Evolutionary conservation across 2,113 vertebrate genomes (phyloP).

Genomic region (Galeopterus variegatus): DNA sequence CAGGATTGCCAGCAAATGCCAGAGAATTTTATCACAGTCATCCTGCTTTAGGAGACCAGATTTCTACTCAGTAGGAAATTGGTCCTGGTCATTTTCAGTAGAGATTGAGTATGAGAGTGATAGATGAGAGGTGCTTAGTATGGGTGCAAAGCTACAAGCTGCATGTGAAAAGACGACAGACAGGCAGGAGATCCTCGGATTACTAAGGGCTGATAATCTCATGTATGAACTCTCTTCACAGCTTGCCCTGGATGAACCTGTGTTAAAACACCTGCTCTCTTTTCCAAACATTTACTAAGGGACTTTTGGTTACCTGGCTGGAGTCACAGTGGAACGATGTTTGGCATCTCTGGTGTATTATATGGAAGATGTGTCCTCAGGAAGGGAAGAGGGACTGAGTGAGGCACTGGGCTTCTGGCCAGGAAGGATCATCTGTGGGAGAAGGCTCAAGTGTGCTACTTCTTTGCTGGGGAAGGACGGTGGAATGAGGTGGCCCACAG

Average conservation of each 20-base stretch:
- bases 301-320: not conserved
- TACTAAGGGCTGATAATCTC: not conserved
- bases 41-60: not conserved
- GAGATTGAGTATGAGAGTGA: too few relatives aligned
- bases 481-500: not conserved
- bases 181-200: not conserved
- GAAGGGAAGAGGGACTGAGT: not conserved
- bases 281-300: not conserved
- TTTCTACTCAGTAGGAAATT: not conserved
- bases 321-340: not conserved
- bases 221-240: not conserved
- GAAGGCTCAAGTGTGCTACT: not conserved
- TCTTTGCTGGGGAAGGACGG: not conserved
- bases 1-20: not conserved
- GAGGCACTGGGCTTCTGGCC: not conserved
- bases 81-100: too few relatives aligned
- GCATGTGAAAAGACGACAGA: not conserved
- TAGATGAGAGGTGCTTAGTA: too few relatives aligned
- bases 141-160: not conserved
- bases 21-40: too few relatives aligned
- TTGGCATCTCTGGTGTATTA: not conserved
- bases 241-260: not conserved
- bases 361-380: not conserved
- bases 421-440: not conserved
- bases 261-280: not conserved